Conservation (phyloP, 2,113 vertebrate species). For the Ictalurus punctatus region DNA sequence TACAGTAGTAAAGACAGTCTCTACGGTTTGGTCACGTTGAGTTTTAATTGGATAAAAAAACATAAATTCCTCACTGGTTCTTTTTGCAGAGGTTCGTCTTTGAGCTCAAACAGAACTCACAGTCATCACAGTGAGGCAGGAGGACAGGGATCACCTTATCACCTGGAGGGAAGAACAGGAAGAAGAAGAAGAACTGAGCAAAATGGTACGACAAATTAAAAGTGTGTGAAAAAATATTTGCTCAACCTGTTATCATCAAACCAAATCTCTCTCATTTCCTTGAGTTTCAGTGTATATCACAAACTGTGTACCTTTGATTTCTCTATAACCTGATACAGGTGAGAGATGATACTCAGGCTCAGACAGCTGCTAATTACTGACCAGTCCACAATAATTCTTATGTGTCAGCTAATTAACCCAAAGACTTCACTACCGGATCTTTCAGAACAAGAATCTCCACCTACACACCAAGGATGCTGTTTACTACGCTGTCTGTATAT, state of each 20-base stretch:
- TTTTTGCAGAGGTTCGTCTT: slow-evolving; percentile 72
- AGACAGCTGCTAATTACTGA: no score
- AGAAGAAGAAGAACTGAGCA: neutral
- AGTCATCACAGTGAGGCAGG: slow-evolving; percentile 75
- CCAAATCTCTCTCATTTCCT: no score
- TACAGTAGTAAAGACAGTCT: neutral
- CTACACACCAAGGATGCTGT: neutral
- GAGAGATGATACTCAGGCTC: no score
- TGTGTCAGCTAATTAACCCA: neutral
- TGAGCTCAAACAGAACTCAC: slow-evolving; percentile 66
- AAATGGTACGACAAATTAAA: no score
- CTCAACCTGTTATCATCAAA: no score
- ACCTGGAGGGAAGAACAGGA: slow-evolving; percentile 58
- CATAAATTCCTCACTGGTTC: slow-evolving; percentile 62
- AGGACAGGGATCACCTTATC: slow-evolving; percentile 82
- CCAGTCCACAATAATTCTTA: no score
- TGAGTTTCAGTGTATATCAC: no score
- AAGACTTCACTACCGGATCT: neutral
- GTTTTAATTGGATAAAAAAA: neutral
- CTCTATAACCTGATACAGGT: neutral
- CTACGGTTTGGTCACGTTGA: neutral
- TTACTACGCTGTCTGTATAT: neutral
- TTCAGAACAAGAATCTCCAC: neutral
- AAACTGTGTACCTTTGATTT: neutral
- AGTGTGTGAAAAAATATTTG: no score